A percentile compares a stretch with the other conserved stretches of the same genome.
phyloP scores from a whole-genome alignment of 2,113 vertebrate species.

The Rhinopomastus cyanomelas region DNA sequence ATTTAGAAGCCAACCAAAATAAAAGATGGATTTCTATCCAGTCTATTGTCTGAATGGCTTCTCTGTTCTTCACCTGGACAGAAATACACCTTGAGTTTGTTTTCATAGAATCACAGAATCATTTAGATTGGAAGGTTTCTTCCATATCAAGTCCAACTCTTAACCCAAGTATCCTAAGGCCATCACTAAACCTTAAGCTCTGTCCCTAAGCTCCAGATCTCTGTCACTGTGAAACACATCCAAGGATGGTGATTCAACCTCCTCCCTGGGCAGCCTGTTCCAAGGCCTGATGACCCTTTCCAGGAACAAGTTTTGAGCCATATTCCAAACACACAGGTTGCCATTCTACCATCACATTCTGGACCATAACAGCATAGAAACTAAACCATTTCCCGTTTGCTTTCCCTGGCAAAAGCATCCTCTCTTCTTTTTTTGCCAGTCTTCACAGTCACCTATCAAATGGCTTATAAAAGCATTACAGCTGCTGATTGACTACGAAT shows the following conservation, averaged over 20 bases:
- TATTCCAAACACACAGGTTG: background rate
- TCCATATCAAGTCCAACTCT: no score
- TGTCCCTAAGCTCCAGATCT: no score
- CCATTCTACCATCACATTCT: background rate
- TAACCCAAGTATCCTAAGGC: no score
- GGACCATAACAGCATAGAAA: background rate
- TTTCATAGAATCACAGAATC: no score
- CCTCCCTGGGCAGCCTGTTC: no score
- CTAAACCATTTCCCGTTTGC: background rate
- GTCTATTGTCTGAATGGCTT: background rate
- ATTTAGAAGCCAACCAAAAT: background rate
- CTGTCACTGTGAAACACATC: no score
- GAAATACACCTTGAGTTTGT: background rate
- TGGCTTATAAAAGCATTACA: background rate
- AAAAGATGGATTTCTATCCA: background rate
- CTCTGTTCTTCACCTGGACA: background rate
- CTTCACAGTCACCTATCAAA: background rate
- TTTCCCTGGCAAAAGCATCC: background rate
- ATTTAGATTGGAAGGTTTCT: no score
- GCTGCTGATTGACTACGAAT: slow-evolving; percentile 3
- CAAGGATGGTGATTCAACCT: no score
- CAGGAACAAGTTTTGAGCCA: background rate
- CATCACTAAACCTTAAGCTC: no score
- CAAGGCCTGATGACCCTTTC: no score
- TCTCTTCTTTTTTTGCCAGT: background rate